These are phyloP conservation scores for Odontomyia ornata DNA, from an alignment of 2,888 invertebrate species.

Conservation along the genomic window DNA sequence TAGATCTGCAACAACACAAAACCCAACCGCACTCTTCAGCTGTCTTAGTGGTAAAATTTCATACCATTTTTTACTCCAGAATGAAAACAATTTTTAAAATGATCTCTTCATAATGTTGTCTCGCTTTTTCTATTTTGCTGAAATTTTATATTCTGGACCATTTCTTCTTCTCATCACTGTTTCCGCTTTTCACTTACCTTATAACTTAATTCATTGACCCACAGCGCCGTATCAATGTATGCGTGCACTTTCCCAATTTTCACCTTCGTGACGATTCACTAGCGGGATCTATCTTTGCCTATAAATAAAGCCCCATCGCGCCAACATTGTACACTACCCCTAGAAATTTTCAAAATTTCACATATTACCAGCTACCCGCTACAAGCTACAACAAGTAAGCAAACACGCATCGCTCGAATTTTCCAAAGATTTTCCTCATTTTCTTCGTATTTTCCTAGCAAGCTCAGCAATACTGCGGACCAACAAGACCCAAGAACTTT, in stretches of 20 bases:
- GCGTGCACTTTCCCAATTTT: slow-evolving; percentile 31
- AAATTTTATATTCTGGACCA: neutral
- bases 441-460: slow-evolving; percentile 7
- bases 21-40: too few species aligned
- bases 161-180: neutral
- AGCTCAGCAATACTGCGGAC: neutral
- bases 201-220: slow-evolving; percentile 10
- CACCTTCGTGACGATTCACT: slow-evolving; percentile 38
- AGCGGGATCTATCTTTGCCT: slow-evolving; percentile 30
- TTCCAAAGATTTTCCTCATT: neutral
- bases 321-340: slow-evolving; percentile 44
- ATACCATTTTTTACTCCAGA: too few species aligned
- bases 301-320: slow-evolving; percentile 48
- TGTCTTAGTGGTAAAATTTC: too few species aligned
- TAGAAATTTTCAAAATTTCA: slow-evolving; percentile 41
- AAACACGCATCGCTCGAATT: neutral
- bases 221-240: neutral
- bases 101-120: too few species aligned
- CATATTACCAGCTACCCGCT: slow-evolving; percentile 1
- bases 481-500: neutral
- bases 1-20: too few species aligned
- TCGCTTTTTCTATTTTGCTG: too few species aligned
- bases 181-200: neutral
- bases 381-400: neutral
- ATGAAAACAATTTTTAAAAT: too few species aligned